Evolutionary conservation across 2,888 invertebrate species (phyloP).

Genomic region (Dastarcus helophoroides): DNA sequence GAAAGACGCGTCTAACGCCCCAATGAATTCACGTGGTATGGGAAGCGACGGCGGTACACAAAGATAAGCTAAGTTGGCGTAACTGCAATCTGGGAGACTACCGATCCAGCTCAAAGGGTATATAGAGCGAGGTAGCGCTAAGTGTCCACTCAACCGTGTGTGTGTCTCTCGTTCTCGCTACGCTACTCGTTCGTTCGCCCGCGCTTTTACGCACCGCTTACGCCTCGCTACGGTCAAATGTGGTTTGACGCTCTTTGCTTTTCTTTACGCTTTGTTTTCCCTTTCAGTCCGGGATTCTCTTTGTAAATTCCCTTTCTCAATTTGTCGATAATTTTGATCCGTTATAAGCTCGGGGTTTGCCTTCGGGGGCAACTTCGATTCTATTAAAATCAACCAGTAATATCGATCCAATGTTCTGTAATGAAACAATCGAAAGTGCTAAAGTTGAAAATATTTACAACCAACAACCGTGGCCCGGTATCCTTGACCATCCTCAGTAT

Average conservation of each 20-base stretch:
- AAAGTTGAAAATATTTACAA: no score
- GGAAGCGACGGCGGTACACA: conserved; percentile 22
- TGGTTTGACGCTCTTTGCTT: conserved; percentile 17
- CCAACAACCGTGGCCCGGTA: no score
- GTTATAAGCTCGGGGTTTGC: no score
- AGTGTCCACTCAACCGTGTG: no score
- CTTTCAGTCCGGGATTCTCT: conserved; percentile 2
- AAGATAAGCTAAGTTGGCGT: conserved; percentile 17
- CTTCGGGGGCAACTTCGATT: no score
- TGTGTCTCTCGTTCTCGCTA: conserved; percentile 7
- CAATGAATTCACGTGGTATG: conserved; percentile 22
- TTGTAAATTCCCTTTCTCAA: no score
- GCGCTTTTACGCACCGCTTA: conserved; percentile 13
- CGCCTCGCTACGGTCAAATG: conserved; percentile 15
- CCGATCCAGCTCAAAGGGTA: conserved; percentile 7
- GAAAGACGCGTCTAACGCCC: conserved; percentile 24
- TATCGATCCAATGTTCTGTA: no score
- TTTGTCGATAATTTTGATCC: no score
- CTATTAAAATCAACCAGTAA: no score
- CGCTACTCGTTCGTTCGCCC: conserved; percentile 10
- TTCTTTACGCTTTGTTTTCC: conserved; percentile 13
- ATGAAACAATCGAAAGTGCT: no score
- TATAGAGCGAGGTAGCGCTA: no score
- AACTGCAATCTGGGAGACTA: conserved; percentile 6
- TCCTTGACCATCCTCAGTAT: no score